Evolutionary conservation across 2,888 invertebrate species (phyloP), one percentile per base, ranked within the genome.

Genomic region (Diplazon laetatorius): DNA sequence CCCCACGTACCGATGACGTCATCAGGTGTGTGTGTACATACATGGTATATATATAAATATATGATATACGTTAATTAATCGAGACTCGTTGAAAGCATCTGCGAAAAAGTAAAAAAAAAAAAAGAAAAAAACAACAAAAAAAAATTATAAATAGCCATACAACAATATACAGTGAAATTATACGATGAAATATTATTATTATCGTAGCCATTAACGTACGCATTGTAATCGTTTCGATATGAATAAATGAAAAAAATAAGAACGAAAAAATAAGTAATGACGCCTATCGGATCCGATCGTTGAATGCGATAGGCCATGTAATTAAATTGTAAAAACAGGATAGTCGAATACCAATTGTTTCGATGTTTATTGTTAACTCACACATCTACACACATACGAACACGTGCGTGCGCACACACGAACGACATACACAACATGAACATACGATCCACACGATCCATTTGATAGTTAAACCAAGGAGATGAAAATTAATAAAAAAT

Each of bases 351-450:
- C 30, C 65, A 48, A 65, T 69, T 59, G 63, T 69, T 77, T 77
- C 77, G 73, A 77, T 77, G 73, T 77, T 73, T 48, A 77, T 77
- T 57, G 73, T 77, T 77, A 73, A 73, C 63, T 69, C 63, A 69
- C 62, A 63, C 77, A 63, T 77, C 39, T 20, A 30, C 37, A 57
- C 59, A 37, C 18, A 37, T n/a, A 42, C 30, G 6, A 6, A 30
- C 30, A 30, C 30, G 6, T 30, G 6, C 30, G 6, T 6, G n/a
- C 42, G 30, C 22, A 50, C 52, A 52, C 52, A 16, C 30, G n/a
- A n/a, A n/a, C n/a, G n/a, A n/a, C n/a, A n/a, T n/a, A n/a, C n/a
- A n/a, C n/a, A n/a, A n/a, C n/a, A n/a, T n/a, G n/a, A n/a, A n/a
- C n/a, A n/a, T n/a, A n/a, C n/a, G n/a, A 68, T 68, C 55, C 55